A percentile compares a stretch with the other conserved stretches of the same genome.
phyloP scores from a whole-genome alignment of 2,888 invertebrate species.

The Archaeoteleia sp. region DNA sequence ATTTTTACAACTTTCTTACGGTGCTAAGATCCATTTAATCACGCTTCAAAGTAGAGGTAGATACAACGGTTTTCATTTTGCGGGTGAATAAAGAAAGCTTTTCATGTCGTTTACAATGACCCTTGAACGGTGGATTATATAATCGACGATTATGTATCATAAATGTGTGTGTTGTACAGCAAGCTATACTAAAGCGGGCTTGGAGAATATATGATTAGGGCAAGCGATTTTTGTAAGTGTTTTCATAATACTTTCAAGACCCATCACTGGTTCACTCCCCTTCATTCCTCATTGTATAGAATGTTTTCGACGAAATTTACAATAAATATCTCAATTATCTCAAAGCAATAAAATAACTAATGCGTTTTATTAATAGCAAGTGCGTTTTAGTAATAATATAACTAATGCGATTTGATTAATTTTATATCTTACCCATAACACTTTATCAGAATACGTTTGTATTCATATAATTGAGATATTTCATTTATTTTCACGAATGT shows the following conservation, averaged over 20 bases:
- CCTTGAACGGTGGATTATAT: slow-evolving; percentile 9
- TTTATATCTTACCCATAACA: no score
- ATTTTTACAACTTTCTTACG: slow-evolving; percentile 14
- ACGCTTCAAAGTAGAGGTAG: slow-evolving; percentile 1
- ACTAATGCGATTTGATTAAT: no score
- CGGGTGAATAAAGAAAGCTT: neutral
- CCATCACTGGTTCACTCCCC: slow-evolving; percentile 40
- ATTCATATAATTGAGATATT: no score
- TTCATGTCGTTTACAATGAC: neutral
- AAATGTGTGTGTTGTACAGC: slow-evolving; percentile 69
- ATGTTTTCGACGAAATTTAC: slow-evolving; percentile 10
- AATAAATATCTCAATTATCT: slow-evolving; percentile 31
- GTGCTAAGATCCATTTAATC: slow-evolving; percentile 12
- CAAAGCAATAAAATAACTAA: neutral
- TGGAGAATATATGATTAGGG: slow-evolving; percentile 67
- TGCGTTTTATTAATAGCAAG: no score
- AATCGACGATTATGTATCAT: slow-evolving; percentile 56
- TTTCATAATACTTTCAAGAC: slow-evolving; percentile 56
- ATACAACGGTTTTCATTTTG: neutral
- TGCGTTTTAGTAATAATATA: no score
- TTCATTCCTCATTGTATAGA: slow-evolving; percentile 11
- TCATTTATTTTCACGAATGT: no score
- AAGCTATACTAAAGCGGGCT: slow-evolving; percentile 71
- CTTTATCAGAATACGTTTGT: no score
- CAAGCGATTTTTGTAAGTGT: slow-evolving; percentile 71